phyloP scores from a whole-genome alignment of 2,888 invertebrate genomes.

The Drosophila paramelanica region DNA sequence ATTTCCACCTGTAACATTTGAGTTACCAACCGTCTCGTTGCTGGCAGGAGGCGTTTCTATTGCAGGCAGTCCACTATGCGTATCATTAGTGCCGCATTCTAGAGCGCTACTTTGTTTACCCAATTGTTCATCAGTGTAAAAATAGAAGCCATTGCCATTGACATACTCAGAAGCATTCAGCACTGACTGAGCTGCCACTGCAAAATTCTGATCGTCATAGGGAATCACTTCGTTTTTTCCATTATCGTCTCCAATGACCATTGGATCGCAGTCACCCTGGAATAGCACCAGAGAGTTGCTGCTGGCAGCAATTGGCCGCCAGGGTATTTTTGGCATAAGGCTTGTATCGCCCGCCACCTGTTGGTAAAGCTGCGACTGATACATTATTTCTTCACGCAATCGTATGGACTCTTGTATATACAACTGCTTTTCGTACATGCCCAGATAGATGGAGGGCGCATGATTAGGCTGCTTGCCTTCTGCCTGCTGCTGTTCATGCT shows the following conservation, averaged over 20 bases:
- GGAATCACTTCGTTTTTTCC: slow-evolving; percentile 73
- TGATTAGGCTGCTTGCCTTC: slow-evolving; percentile 78
- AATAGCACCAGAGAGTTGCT: slow-evolving; percentile 84
- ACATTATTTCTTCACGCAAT: slow-evolving; percentile 80
- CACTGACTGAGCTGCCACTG: slow-evolving; percentile 89
- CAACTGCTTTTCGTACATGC: slow-evolving; percentile 92
- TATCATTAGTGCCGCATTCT: slow-evolving; percentile 59
- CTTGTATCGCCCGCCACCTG: slow-evolving; percentile 83
- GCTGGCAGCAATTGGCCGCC: slow-evolving; percentile 89
- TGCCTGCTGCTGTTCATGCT: slow-evolving; percentile 71
- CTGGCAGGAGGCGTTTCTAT: slow-evolving; percentile 33
- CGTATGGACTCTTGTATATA: slow-evolving; percentile 84
- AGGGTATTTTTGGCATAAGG: slow-evolving; percentile 87
- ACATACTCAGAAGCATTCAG: slow-evolving; percentile 90
- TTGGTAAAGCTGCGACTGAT: slow-evolving; percentile 76
- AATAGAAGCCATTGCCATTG: slow-evolving; percentile 92
- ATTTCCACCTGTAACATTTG: slow-evolving; percentile 41
- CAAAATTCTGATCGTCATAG: slow-evolving; percentile 84
- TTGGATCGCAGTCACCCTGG: slow-evolving; percentile 40
- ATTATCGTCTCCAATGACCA: slow-evolving; percentile 29
- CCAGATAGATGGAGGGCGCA: slow-evolving; percentile 91
- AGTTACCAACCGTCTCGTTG: slow-evolving; percentile 34
- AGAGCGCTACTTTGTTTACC: slow-evolving; percentile 33
- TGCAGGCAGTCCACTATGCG: slow-evolving; percentile 42
- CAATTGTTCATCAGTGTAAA: slow-evolving; percentile 87